Base-by-base conservation (phyloP, 2,797 vertebrate species). In the Melanotaenia maccullochi region DNA sequence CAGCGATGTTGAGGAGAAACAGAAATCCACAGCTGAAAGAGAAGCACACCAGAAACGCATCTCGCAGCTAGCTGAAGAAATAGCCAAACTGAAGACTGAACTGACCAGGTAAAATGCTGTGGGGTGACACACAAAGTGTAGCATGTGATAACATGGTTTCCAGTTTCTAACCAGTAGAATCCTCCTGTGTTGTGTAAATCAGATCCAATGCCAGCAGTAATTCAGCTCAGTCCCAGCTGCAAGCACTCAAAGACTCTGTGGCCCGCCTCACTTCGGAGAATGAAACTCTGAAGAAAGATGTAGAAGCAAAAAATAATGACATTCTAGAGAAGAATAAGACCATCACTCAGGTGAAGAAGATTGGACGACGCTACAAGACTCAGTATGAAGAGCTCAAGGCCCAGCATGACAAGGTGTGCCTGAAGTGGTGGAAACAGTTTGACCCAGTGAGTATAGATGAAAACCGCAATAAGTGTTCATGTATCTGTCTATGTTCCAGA, bases 291-390 rank as follows among this genome's bases (percentile, higher is more conserved):
- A 97, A 96, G 84, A 98, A 96, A 80, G 96, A 97, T 0, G n/a
- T 96, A 35, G 96, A 97, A 61, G 77, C 89, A 14, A 98, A 96
- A 90, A 94, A 88, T 68, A 82, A 86, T 24, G 97, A 99, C 49
- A 96, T 99, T 66, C 93, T 96, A 83, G 98, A 99, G 87, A 99
- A 98, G 87, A 91, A 94, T 44, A 98, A 95, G 93, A 99, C 97
- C 65, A 99, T 99, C 89, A 97, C 95, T 16, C 98, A 99, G 86
- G 98, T 99, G 75, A 99, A 98, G 93, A 99, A 99, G 94, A 98
- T 99, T 0, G 98, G 96, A 7, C 96, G 98, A 1, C 93, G 97
- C 49, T 99, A 99, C 88, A 99, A 99, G 91, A 97, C 96, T 65
- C 98, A 99, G 1, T 99, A 96, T 49, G 98, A 99, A 78, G 98